A percentile compares a stretch with the other conserved stretches of the same genome.
Evolutionary conservation across 2,888 invertebrate species (phyloP).

Genomic region (Diploptera punctata): DNA sequence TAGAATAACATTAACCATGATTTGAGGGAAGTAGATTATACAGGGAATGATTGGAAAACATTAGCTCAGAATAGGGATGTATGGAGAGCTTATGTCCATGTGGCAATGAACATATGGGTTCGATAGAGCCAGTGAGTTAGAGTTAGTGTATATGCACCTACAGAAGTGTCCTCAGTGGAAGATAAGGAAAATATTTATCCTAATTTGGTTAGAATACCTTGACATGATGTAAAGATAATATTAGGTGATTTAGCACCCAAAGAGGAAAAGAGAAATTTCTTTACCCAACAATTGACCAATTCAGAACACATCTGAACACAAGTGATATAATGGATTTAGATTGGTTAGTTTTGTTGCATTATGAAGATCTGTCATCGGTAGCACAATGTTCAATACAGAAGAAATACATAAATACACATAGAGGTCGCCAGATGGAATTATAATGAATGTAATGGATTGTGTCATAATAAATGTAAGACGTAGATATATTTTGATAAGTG

Average conservation of each 20-base stretch:
- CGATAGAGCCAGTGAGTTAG: too few species aligned
- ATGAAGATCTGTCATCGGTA: background rate
- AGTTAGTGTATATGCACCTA: too few species aligned
- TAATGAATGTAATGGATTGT: background rate
- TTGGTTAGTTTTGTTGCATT: background rate
- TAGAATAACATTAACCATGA: too few species aligned
- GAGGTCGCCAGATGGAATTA: background rate
- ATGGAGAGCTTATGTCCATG: too few species aligned
- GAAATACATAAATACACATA: background rate
- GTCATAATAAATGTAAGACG: background rate
- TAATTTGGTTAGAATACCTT: background rate
- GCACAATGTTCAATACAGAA: background rate
- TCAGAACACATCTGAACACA: background rate
- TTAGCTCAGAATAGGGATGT: too few species aligned
- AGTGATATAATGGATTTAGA: background rate
- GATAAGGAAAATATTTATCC: too few species aligned
- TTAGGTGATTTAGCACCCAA: background rate
- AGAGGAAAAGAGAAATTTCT: background rate
- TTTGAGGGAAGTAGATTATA: too few species aligned
- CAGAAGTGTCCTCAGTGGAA: too few species aligned
- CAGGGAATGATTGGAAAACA: too few species aligned
- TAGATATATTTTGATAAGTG: background rate
- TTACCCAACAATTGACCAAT: background rate
- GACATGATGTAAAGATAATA: background rate
- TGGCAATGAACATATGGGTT: too few species aligned